Evolutionary conservation across 2,797 vertebrate genomes (phyloP), one percentile per base, ranked within the genome.

Genomic region (Gymnothorax javanicus): DNA sequence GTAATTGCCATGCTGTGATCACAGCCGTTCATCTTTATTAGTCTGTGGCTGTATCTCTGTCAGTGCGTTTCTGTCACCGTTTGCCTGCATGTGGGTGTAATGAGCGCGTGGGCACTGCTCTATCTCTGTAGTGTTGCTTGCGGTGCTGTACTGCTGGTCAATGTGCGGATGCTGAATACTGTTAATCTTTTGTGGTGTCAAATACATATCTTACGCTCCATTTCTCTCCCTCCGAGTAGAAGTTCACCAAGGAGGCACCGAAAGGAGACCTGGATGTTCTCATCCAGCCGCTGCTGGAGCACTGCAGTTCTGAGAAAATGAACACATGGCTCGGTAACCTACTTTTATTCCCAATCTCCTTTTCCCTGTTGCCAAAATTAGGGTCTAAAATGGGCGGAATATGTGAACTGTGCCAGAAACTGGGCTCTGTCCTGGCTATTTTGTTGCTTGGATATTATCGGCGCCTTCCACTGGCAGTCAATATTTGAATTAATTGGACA

Each of bases 221-320:
- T 85, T 84, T 59, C 67, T 1, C 5, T 88, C 27, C 20, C 67
- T 82, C 25, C 56, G 90, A 90, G 73, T 87, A 98, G 98, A 97
- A 97, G 91, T 99, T 99, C 92, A 97, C 97, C 84, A 97, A 96
- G 92, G 97, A 98, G 91, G 97, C 97, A 2, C 98, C 97, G 4
- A 98, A 98, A 93, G 97, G 96, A 87, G 98, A 98, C 88, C 90
- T 96, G 23, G 98, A 98, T 2, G 96, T 98, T 88, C 95, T 98
- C 90, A 98, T 99, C 90, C 96, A 98, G 90, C 98, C 98, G 0
- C 93, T 98, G 91, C 92, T 98, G 90, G 97, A 99, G 90, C 98
- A 99, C 90, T 99, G 98, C 95, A 98, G 96, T 94, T 99, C 98
- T 0, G 95, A 96, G 93, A 98, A 98, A 96, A 98, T 98, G 97